phyloP scores from a whole-genome alignment of 1,140 invertebrate genomes.

The Bactericera cockerelli region DNA sequence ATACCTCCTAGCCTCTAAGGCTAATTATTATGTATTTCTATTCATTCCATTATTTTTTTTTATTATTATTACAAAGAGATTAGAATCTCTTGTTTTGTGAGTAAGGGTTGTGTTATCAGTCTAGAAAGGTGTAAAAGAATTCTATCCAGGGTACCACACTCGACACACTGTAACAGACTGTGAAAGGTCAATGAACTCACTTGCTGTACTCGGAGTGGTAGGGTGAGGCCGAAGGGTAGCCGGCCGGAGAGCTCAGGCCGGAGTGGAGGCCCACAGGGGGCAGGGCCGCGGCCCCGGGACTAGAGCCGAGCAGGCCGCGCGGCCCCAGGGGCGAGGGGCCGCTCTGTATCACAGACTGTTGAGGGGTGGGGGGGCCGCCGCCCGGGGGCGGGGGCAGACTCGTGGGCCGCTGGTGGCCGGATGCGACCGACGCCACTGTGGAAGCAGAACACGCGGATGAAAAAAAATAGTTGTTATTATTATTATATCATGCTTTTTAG shows the following conservation, averaged over 20 bases:
- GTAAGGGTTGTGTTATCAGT: no score
- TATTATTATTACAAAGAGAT: no score
- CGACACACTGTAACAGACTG: no score
- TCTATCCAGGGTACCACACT: no score
- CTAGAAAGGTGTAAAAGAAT: no score
- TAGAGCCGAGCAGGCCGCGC: neutral
- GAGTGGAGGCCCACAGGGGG: constrained; percentile 35
- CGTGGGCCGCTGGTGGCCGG: neutral
- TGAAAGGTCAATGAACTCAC: constrained; percentile 34
- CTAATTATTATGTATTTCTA: no score
- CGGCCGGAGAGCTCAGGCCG: constrained; percentile 43
- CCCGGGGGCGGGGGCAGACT: neutral
- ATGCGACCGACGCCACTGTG: neutral
- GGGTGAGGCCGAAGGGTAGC: constrained; percentile 52
- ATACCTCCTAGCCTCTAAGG: no score
- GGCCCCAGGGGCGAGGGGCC: neutral
- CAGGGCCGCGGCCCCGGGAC: constrained; percentile 27
- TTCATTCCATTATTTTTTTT: no score
- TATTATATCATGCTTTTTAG: no score
- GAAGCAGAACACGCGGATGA: no score
- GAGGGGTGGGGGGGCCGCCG: neutral
- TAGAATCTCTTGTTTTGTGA: no score
- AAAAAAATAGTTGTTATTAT: no score
- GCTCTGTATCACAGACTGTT: constrained; percentile 2
- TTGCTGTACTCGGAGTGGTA: constrained; percentile 70